Evolutionary conservation across 2,797 vertebrate species (phyloP), one percentile per base, ranked within the genome.

Genomic region (Enoplosus armatus): DNA sequence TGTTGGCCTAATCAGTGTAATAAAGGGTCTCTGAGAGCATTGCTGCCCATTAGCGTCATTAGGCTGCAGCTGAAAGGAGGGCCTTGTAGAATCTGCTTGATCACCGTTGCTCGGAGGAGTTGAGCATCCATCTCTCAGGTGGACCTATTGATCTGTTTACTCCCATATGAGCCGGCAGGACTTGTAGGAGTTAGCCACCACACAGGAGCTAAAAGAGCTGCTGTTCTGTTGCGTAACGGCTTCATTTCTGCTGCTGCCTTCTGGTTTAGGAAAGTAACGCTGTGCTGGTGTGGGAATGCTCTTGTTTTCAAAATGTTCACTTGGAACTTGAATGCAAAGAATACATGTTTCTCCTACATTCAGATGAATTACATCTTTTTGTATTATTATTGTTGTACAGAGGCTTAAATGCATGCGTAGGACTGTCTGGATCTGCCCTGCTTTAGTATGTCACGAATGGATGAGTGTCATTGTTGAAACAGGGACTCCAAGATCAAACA

Each of bases 81-180:
- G 83, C 88, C 87, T 91, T 87, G 81, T 83, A 63, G 82, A 90
- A 82, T 81, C 77, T 80, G 81, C 87, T 79, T 84, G 89, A 91
- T 91, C 85, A 85, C 65, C 0, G 84, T 67, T 84, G 82, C 87
- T 77, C 33, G 18, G 87, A 82, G 89, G 77, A 88, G 90, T 81
- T 82, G 82, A 84, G 85, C 89, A 82, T 86, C 85, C 80, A 83
- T 87, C 89, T 88, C 85, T 93, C 90, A 92, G 92, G 90, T 92
- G 90, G 87, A 80, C 64, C 55, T 90, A 92, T 92, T 88, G 92
- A 93, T 91, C 93, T 89, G 92, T 91, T 94, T 93, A 89, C 92
- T 89, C 87, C 87, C 93, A 68, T 53, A 56, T 67, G 85, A 89
- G 86, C 80, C 27, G 5, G 79, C 72, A 56, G 84, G 79, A 80